Percentiles rank a stretch among this genome's conserved stretches.
These are phyloP conservation scores for Macrostomum lignano DNA, from an alignment of 1,140 invertebrate genomes.

Conservation along the genomic window DNA sequence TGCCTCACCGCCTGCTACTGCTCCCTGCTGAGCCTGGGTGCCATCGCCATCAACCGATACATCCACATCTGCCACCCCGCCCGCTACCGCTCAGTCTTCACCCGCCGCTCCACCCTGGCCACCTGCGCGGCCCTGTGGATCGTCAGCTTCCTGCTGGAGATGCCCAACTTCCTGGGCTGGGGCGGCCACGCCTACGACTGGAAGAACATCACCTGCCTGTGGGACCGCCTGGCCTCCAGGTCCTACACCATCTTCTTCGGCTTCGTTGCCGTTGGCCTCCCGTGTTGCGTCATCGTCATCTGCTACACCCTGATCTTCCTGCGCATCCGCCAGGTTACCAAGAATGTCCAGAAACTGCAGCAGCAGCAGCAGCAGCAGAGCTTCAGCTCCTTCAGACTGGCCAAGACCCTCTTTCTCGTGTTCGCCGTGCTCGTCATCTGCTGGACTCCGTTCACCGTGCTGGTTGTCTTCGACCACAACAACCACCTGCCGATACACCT, in stretches of 20 bases:
- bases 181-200: conserved; percentile 16
- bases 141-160: conserved; percentile 12
- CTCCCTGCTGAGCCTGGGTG: conserved; percentile 16
- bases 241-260: conserved; percentile 17
- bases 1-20: conserved; percentile 20
- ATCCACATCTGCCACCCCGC: conserved; percentile 15
- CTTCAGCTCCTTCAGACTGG: too few relatives aligned
- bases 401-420: background rate
- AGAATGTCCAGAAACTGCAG: too few relatives aligned
- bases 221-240: conserved; percentile 14
- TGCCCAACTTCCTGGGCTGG: conserved; percentile 19
- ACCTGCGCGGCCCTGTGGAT: conserved; percentile 13
- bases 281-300: conserved; percentile 12
- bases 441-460: background rate
- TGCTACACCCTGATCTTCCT: conserved; percentile 10
- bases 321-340: background rate
- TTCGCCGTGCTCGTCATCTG: background rate
- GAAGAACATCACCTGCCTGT: conserved; percentile 17
- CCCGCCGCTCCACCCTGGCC: conserved; percentile 8
- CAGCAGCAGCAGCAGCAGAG: too few relatives aligned
- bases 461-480: background rate
- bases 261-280: conserved; percentile 11
- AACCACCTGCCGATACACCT: background rate
- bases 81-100: conserved; percentile 10
- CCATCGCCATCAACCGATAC: conserved; percentile 16